Percentiles rank a stretch among this genome's conserved stretches.
These are phyloP conservation scores for Actinostola sp. DNA, from an alignment of 92 coral and sea anemone genomes.

Conservation along the genomic window DNA sequence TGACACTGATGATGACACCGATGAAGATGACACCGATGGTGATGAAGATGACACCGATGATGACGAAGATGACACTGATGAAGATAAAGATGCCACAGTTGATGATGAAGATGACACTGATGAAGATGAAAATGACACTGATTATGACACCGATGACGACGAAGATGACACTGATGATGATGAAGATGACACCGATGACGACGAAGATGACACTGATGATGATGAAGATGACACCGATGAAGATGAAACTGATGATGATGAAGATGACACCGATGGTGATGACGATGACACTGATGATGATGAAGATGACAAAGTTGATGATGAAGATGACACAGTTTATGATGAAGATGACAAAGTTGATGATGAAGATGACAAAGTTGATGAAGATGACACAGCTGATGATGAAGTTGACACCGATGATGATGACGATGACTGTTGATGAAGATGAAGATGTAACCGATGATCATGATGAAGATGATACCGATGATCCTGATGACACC, in stretches of 20 bases:
- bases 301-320: not conserved
- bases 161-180: not conserved
- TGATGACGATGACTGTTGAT: not conserved
- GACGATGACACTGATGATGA: not conserved
- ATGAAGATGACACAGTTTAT: not conserved
- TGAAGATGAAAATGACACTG: not conserved
- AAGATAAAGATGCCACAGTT: not conserved
- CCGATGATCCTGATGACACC: not conserved
- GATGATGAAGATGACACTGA: not conserved
- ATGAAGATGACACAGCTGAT: not conserved
- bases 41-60: not conserved
- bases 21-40: not conserved
- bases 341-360: too few relatives aligned
- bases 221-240: not conserved
- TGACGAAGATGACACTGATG: not conserved
- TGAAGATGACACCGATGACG: not conserved
- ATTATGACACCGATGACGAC: not conserved
- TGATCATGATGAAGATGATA: not conserved
- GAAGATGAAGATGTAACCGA: not conserved
- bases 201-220: not conserved
- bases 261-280: too few relatives aligned
- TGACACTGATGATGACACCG: not conserved
- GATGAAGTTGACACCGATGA: not conserved
- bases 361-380: too few relatives aligned
- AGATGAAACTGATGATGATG: too few relatives aligned